Percentiles rank a stretch among this genome's conserved stretches.
Conservation (phyloP, 2,888 invertebrate genomes). For the Ennomos fuscantarius region DNA sequence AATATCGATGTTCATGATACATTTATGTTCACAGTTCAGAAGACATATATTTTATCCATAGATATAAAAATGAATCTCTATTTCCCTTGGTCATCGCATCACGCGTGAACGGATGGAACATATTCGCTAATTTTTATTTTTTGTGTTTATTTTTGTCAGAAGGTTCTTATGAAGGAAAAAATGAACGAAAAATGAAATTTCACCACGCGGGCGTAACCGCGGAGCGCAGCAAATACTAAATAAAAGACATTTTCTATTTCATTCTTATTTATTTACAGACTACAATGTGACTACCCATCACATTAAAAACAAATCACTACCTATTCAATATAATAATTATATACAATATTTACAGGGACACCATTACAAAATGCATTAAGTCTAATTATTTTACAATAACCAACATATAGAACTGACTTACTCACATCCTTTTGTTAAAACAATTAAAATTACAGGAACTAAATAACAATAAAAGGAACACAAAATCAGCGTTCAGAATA, state of each 20-base stretch:
- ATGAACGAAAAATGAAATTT: too few relatives aligned
- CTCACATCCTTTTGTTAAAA: slow-evolving; percentile 35
- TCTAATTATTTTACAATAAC: slow-evolving; percentile 40
- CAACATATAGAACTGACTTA: slow-evolving; percentile 47
- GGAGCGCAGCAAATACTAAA: too few relatives aligned
- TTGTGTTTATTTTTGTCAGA: too few relatives aligned
- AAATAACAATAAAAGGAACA: slow-evolving; percentile 63
- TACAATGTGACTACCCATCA: slow-evolving; percentile 75
- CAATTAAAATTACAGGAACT: slow-evolving; percentile 52
- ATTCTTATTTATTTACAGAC: slow-evolving; percentile 83
- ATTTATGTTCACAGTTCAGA: too few relatives aligned
- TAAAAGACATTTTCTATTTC: slow-evolving; percentile 62
- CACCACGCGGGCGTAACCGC: too few relatives aligned
- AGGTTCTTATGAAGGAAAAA: too few relatives aligned
- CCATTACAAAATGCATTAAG: slow-evolving; percentile 67
- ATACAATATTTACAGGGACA: slow-evolving; percentile 67
- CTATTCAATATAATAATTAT: slow-evolving; percentile 60
- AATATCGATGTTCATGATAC: too few relatives aligned
- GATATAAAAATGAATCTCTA: too few relatives aligned
- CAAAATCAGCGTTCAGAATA: slow-evolving; percentile 52
- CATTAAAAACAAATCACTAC: slow-evolving; percentile 76
- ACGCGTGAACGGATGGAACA: too few relatives aligned
- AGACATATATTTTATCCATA: too few relatives aligned
- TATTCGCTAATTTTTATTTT: too few relatives aligned
- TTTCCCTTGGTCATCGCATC: too few relatives aligned